Conservation (phyloP, 2,113 vertebrate genomes). For the Cyanoderma ruficeps region DNA sequence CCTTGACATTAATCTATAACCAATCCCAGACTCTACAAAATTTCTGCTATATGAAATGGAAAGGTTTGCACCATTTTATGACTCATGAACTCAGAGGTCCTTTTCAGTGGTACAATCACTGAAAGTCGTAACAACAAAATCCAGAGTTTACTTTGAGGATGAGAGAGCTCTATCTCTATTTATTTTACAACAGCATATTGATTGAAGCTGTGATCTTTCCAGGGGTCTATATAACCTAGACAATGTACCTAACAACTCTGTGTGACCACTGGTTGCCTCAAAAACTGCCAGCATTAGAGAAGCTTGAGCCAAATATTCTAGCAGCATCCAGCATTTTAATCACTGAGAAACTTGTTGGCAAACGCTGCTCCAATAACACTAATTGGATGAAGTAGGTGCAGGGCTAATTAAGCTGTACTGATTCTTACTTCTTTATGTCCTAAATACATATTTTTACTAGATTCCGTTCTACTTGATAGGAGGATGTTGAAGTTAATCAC, state of each 20-base stretch:
- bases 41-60: neutral
- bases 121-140: neutral
- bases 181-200: neutral
- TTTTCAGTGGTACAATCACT: neutral
- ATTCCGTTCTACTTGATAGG: neutral
- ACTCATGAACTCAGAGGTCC: neutral
- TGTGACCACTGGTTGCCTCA: neutral
- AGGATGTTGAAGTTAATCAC: neutral
- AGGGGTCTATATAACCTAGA: neutral
- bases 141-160: neutral
- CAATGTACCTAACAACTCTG: neutral
- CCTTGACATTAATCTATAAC: neutral
- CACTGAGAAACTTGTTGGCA: neutral
- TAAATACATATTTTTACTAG: neutral
- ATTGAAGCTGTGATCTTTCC: neutral
- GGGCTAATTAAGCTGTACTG: neutral
- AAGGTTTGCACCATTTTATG: neutral
- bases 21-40: neutral
- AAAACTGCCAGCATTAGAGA: neutral
- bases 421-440: neutral
- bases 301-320: neutral
- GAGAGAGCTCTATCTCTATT: neutral
- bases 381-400: neutral
- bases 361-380: neutral
- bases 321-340: neutral